Evolutionary conservation across 2,113 vertebrate genomes (phyloP).

Genomic region (Chiloscyllium plagiosum): DNA sequence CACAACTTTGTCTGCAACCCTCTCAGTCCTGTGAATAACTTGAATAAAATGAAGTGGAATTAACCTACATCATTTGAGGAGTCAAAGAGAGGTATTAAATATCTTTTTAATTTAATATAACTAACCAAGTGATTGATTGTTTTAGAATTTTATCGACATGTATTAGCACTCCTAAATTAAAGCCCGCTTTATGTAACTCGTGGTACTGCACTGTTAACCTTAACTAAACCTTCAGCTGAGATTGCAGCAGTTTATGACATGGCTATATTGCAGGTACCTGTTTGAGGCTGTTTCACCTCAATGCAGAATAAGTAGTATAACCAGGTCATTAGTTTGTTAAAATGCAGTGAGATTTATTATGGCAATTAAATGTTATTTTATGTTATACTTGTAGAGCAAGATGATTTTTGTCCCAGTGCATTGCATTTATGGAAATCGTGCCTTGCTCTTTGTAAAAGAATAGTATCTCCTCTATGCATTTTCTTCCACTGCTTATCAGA

Average conservation of each 20-base stretch:
- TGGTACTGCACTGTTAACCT: constrained; percentile 6
- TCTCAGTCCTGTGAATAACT: not conserved
- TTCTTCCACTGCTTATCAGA: not conserved
- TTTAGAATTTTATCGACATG: not conserved
- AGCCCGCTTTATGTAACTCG: not conserved
- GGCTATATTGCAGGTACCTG: not conserved
- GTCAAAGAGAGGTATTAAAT: not conserved
- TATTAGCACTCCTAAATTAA: not conserved
- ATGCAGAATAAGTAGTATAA: constrained; percentile 1
- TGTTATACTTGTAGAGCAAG: constrained; percentile 18
- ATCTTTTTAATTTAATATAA: not conserved
- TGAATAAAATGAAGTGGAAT: not conserved
- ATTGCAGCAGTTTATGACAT: constrained; percentile 7
- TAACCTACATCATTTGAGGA: not conserved
- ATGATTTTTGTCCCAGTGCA: not conserved
- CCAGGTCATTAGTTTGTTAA: constrained; percentile 32
- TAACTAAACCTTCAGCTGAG: constrained; percentile 19
- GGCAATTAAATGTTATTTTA: constrained; percentile 34
- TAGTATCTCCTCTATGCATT: not conserved
- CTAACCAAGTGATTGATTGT: not conserved
- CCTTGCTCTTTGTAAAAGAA: not conserved
- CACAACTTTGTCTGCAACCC: not conserved
- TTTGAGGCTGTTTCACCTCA: not conserved
- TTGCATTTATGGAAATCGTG: not conserved
- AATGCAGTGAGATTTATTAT: constrained; percentile 28